Base-by-base conservation (phyloP, 2,113 vertebrate species). In the Tichodroma muraria region DNA sequence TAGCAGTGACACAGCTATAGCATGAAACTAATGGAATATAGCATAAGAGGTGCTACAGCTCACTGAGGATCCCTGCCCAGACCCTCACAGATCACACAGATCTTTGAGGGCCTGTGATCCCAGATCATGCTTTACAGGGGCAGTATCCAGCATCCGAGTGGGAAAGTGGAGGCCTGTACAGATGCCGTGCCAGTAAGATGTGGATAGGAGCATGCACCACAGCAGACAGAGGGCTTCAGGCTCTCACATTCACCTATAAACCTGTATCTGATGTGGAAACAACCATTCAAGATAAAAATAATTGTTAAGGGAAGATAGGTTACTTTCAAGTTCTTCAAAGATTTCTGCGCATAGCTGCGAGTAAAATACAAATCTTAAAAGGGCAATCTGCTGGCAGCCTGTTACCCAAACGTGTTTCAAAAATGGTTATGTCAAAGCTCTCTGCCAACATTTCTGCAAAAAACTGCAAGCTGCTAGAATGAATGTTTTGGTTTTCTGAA, bases 311-410 rank as follows among this genome's bases (percentile, higher is more conserved):
- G 69, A 83, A 96, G 93, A 93, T 59, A 89, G 70, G 91, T 77
- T 95, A 52, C 91, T 94, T 94, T 77, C 63, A 95, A 94, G 78
- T 85, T 91, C 93, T 91, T 95, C 88, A 92, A 92, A 96, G 92
- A 50, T n/a, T 80, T 30, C 82, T 91, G 84, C 52, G 18, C 30
- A 22, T 72, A 88, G 93, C 80, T 79, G 86, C 2, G 0, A 94
- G 84, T 91, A 64, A 96, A 97, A 93, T 37, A 65, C 16, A 66
- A 38, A 66, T 77, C 81, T 94, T 89, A 30, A 94, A 94, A 94
- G 75, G 60, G 63, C 21, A 45, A 65, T 57, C 33, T 93, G 78
- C 57, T 94, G 93, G 87, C 91, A 92, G 61, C 33, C 54, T 0
- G 0, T 56, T 72, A 82, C 33, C n/a, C 76, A 84, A 82, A 72